These are phyloP conservation scores for Cylindroiulus punctatus DNA, from an alignment of 2,888 invertebrate genomes.

Conservation along the genomic window DNA sequence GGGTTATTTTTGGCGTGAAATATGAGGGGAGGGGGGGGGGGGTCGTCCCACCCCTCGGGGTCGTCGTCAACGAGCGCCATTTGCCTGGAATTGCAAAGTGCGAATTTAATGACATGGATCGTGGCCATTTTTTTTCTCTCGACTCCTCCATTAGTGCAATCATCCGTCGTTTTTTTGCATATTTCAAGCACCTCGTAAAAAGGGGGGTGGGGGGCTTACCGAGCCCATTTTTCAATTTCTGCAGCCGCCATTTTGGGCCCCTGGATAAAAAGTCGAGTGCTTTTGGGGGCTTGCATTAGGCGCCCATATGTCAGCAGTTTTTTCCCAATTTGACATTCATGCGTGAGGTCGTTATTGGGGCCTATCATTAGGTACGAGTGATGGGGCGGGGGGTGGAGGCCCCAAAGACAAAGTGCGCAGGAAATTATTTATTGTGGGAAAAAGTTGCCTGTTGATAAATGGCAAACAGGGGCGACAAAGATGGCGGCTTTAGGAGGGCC, in stretches of 20 bases:
- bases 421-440: slow-evolving; percentile 25
- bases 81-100: slow-evolving; percentile 34
- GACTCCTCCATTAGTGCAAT: slow-evolving; percentile 55
- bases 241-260: not conserved
- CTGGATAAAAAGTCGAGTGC: too few relatives aligned
- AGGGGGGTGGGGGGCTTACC: slow-evolving; percentile 48
- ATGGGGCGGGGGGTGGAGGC: not conserved
- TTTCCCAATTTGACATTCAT: not conserved
- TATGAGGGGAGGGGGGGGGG: slow-evolving; percentile 14
- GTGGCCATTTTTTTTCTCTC: slow-evolving; percentile 52
- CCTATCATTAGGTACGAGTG: slow-evolving; percentile 26
- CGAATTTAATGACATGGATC: slow-evolving; percentile 57
- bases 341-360: not conserved
- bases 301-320: not conserved
- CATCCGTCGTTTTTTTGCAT: slow-evolving; percentile 49
- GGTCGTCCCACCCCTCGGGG: too few relatives aligned
- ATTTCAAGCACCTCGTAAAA: slow-evolving; percentile 5
- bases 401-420: slow-evolving; percentile 5
- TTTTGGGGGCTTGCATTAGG: slow-evolving; percentile 25
- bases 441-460: slow-evolving; percentile 35
- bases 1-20: not conserved
- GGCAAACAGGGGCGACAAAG: not conserved
- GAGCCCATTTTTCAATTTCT: slow-evolving; percentile 7
- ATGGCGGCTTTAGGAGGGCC: slow-evolving; percentile 30
- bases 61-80: slow-evolving; percentile 35